Percentiles rank a stretch among this genome's conserved stretches.
phyloP scores from a whole-genome alignment of 2,888 invertebrate species.

The Uloborus plumipes region DNA sequence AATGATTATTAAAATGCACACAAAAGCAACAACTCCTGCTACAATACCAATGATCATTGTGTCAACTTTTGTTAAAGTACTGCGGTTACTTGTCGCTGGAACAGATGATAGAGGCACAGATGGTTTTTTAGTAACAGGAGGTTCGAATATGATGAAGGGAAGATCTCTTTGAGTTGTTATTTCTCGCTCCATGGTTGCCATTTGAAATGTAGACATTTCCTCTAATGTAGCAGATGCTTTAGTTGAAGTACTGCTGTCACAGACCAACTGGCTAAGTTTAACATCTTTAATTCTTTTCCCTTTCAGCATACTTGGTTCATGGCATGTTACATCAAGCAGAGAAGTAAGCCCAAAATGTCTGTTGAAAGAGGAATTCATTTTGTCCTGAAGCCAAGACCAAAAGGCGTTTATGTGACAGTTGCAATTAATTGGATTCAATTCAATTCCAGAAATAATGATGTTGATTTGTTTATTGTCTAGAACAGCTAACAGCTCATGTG shows the following conservation, averaged over 20 bases:
- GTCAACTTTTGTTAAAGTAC: constrained; percentile 82
- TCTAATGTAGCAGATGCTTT: constrained; percentile 36
- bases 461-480: constrained; percentile 86
- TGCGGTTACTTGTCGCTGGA: constrained; percentile 42
- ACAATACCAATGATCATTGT: constrained; percentile 96
- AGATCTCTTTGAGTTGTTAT: constrained; percentile 75
- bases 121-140: constrained; percentile 58
- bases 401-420: constrained; percentile 87
- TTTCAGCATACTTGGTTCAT: constrained; percentile 79
- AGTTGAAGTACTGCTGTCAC: constrained; percentile 75
- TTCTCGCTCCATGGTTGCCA: constrained; percentile 71
- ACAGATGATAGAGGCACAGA: constrained; percentile 23
- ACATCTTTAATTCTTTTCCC: constrained; percentile 82
- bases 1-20: constrained; percentile 87
- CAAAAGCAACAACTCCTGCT: constrained; percentile 91
- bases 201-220: constrained; percentile 65
- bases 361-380: constrained; percentile 42
- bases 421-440: constrained; percentile 85
- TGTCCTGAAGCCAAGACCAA: constrained; percentile 79
- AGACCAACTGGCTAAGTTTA: constrained; percentile 85
- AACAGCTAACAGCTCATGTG: constrained; percentile 83
- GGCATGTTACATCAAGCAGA: constrained; percentile 76
- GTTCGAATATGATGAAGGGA: constrained; percentile 83
- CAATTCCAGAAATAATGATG: constrained; percentile 79
- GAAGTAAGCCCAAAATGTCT: constrained; percentile 20